Conservation (phyloP, 2,888 invertebrate species). For the Tyria jacobaeae region DNA sequence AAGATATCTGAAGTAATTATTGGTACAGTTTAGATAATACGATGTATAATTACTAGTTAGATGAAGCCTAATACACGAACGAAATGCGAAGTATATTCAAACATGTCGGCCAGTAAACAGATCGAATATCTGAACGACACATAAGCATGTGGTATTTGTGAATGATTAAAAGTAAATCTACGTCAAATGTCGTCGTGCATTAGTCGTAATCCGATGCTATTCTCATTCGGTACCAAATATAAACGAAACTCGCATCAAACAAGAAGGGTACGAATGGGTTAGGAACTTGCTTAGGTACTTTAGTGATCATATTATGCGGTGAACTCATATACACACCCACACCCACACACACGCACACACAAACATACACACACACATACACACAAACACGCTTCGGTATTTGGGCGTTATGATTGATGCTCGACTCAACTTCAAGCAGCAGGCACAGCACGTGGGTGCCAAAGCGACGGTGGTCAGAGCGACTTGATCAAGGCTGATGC, state of each 20-base stretch:
- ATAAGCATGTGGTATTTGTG: constrained; percentile 33
- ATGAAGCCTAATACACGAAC: not conserved
- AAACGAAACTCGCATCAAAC: constrained; percentile 1
- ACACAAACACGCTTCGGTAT: too few species aligned
- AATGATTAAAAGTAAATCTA: constrained; percentile 35
- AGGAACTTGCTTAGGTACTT: not conserved
- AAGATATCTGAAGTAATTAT: too few species aligned
- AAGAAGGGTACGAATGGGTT: not conserved
- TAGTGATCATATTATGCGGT: not conserved
- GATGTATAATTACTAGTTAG: too few species aligned
- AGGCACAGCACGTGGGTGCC: too few species aligned
- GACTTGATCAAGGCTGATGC: too few species aligned
- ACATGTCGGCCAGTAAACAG: not conserved
- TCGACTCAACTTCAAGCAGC: too few species aligned
- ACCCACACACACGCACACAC: too few species aligned
- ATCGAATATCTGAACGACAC: constrained; percentile 15
- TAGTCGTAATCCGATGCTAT: constrained; percentile 46
- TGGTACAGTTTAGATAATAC: not conserved
- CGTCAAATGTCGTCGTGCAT: constrained; percentile 45
- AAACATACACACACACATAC: too few species aligned
- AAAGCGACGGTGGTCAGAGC: too few species aligned
- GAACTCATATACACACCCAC: too few species aligned
- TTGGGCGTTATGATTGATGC: too few species aligned
- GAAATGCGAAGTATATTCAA: not conserved
- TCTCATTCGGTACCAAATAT: constrained; percentile 27